These are phyloP conservation scores for Solenopsis invicta DNA, from an alignment of 1,140 invertebrate species.

Conservation along the genomic window DNA sequence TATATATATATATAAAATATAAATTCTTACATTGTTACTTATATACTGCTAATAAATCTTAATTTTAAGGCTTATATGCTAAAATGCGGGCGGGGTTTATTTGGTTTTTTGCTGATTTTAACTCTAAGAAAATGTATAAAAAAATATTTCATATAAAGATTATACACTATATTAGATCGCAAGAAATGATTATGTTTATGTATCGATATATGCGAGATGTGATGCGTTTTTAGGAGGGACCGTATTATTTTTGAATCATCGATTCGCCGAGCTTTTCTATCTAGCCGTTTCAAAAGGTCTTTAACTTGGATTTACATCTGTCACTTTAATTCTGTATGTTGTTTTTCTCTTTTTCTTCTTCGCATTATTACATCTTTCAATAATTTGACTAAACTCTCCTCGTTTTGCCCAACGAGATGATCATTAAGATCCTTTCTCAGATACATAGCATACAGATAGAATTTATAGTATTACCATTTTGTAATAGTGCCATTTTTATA, in stretches of 20 bases:
- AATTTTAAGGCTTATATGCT: conserved; percentile 81
- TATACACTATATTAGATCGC: conserved; percentile 59
- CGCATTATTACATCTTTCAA: background rate
- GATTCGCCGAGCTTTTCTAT: background rate
- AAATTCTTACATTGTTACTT: conserved; percentile 74
- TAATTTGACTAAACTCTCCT: background rate
- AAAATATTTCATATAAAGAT: conserved; percentile 76
- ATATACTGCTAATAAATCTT: conserved; percentile 78
- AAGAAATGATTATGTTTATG: conserved; percentile 20
- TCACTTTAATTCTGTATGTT: background rate
- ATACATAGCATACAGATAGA: background rate
- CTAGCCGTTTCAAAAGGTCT: background rate
- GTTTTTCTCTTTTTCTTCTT: background rate
- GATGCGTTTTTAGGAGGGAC: conserved; percentile 39
- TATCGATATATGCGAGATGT: background rate
- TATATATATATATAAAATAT: conserved; percentile 63
- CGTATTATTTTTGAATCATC: background rate
- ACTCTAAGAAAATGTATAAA: conserved; percentile 76
- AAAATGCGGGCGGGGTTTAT: conserved; percentile 76
- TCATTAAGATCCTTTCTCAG: background rate
- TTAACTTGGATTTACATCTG: background rate
- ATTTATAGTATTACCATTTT: conserved; percentile 28
- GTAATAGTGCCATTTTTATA: conserved; percentile 9
- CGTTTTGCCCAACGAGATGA: background rate
- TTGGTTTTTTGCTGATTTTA: conserved; percentile 72